Evolutionary conservation across 1,140 invertebrate species (phyloP), one percentile per base, ranked within the genome.

Genomic region (Lysiphlebus fabarum): DNA sequence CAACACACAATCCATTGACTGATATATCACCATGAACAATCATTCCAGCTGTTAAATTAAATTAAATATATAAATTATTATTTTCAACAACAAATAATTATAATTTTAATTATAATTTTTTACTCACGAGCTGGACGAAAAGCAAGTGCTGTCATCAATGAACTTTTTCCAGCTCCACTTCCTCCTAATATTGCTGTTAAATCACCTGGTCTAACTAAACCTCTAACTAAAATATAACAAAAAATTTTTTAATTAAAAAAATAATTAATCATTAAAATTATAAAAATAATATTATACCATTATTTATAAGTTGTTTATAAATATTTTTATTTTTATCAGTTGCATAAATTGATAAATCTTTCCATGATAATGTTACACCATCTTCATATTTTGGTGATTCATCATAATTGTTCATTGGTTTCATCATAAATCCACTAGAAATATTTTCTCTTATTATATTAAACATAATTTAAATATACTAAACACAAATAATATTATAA

Each of bases 161-260:
- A 96, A 58, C 91, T 96, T 81, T 98, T 98, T 1, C 95, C 96
- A 38, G 95, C 91, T 33, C 95, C 95, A 77, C 93, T 95, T 37
- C 92, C 87, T 59, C 95, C 95, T 86, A 97, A 91, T 55, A 97
- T 83, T 4, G 93, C 94, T 60, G 93, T 85, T 58, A 97, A 77
- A 68, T 89, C 88, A 8, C 93, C 93, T 14, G 92, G 86, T 70
- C 87, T 86, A 0, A 92, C 89, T 61, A 82, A 90, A 26, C 89
- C 89, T 53, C 83, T 85, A 0, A 87, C 87, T 88, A n/a, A n/a
- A 48, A 12, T 14, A 55, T 14, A 8, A 40, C 42, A 38, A 48
- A 40, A 57, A 10, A 8, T 14, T 33, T n/a, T n/a, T n/a, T n/a
- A n/a, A n/a, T n/a, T n/a, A n/a, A n/a, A n/a, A n/a, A n/a, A n/a